Conservation (phyloP, 2,888 invertebrate species). For the Augiades crinisus region DNA sequence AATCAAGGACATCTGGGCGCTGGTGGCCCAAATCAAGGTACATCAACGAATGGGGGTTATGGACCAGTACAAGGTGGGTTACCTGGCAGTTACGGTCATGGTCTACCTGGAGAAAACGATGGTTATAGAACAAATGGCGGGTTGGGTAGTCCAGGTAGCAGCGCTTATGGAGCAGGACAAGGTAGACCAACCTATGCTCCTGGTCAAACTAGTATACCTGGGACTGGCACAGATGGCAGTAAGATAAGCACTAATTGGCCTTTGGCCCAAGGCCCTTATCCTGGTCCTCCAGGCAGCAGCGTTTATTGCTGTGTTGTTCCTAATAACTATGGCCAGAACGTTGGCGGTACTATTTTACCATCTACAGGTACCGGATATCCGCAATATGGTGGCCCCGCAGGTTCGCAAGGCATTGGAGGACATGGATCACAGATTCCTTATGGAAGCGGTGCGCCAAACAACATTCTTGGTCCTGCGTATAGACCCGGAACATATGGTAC, state of each 20-base stretch:
- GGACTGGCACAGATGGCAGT: background rate
- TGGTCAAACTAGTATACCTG: constrained; percentile 16
- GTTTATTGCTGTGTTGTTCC: constrained; percentile 36
- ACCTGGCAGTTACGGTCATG: background rate
- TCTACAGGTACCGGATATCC: constrained; percentile 16
- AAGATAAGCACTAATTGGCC: constrained; percentile 29
- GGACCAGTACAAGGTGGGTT: constrained; percentile 2
- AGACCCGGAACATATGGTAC: constrained; percentile 21
- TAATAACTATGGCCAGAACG: constrained; percentile 17
- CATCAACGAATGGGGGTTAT: background rate
- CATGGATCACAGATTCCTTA: constrained; percentile 1
- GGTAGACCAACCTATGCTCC: constrained; percentile 22
- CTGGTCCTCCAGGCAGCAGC: constrained; percentile 32
- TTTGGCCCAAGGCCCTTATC: constrained; percentile 31
- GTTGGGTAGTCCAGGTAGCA: constrained; percentile 15
- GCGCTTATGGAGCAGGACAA: constrained; percentile 17
- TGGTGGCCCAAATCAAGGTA: background rate
- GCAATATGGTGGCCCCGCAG: constrained; percentile 13
- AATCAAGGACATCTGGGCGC: too few species aligned
- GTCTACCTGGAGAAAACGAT: background rate
- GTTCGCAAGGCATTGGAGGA: background rate
- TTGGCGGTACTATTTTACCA: constrained; percentile 18
- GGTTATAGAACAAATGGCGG: constrained; percentile 5
- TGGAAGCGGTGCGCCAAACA: background rate
- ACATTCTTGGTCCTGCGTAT: constrained; percentile 7